These are phyloP conservation scores for Sesamia nonagrioides DNA, from an alignment of 1,140 invertebrate genomes.

Conservation along the genomic window DNA sequence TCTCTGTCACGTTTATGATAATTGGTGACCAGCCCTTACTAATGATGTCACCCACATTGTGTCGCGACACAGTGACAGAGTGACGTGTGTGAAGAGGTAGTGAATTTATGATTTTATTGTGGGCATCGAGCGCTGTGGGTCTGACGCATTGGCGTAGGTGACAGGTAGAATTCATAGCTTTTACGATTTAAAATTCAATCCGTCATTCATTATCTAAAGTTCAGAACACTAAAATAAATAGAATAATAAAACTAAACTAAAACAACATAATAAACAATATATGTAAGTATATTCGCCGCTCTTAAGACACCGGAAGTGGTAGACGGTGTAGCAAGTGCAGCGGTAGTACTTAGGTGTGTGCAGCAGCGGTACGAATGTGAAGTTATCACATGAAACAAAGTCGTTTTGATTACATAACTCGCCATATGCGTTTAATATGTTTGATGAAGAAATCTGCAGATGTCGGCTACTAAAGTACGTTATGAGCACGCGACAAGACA, in stretches of 20 bases:
- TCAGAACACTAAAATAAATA: neutral
- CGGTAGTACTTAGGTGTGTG: neutral
- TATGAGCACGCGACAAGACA: neutral
- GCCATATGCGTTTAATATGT: conserved; percentile 18
- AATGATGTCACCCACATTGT: conserved; percentile 27
- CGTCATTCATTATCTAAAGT: neutral
- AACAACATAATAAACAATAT: too few relatives aligned
- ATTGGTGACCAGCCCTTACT: conserved; percentile 14
- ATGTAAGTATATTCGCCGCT: neutral
- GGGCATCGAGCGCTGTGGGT: too few relatives aligned
- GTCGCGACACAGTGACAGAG: conserved; percentile 9
- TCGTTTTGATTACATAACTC: conserved; percentile 3
- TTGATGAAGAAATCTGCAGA: conserved; percentile 20
- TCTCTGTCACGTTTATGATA: conserved; percentile 7
- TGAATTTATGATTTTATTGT: neutral
- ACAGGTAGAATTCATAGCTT: neutral
- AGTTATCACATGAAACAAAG: neutral
- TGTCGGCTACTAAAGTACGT: neutral
- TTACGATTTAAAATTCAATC: too few relatives aligned
- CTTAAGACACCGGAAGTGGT: neutral
- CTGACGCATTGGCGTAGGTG: neutral
- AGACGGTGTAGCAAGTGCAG: neutral
- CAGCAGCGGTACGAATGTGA: too few relatives aligned
- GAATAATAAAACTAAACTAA: neutral
- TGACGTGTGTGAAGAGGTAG: neutral